Base-by-base conservation (phyloP, 1,140 invertebrate species). In the Cephus cinctus region DNA sequence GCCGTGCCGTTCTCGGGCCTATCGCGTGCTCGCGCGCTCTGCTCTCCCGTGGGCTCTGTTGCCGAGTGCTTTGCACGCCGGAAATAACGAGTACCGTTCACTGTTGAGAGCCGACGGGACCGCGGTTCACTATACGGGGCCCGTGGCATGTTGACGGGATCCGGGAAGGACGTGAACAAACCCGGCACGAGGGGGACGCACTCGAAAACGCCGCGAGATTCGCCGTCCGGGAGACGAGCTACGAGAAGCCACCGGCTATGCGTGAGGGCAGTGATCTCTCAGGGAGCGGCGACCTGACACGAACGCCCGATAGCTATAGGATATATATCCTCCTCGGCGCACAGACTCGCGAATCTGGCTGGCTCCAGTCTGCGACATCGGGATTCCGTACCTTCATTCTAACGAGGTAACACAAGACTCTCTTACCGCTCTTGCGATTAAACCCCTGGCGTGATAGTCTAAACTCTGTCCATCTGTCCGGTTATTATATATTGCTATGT, bases 211-310 rank as follows among this genome's bases (percentile, higher is more conserved):
- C n/a, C n/a, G n/a, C n/a, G 38, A 14, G 18, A 22, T 19, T 12
- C 16, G 38, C 2, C 16, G 5, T 40, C 38, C n/a, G 20, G 35
- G 59, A 60, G 65, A 62, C 57, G 63, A 68, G 61, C n/a, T n/a
- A n/a, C n/a, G n/a, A 64, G 58, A 63, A 63, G 56, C 63, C 63
- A 55, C 56, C 63, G 69, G 65, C 68, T 73, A 61, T 67, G 67
- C 63, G 71, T 65, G 71, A 75, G 73, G 71, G 69, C 72, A 76
- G 72, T 75, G 73, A 75, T 75, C 73, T 76, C 69, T 70, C 57
- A 64, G 73, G 69, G 73, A 76, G 73, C 73, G 71, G 61, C 71
- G 73, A 76, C 73, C 71, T 73, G 71, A 71, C 71, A 67, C 67
- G 65, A 65, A 61, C 62, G 27, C 32, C 42, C 42, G 52, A 56